A percentile compares a stretch with the other conserved stretches of the same genome.
Evolutionary conservation across 2,888 invertebrate species (phyloP).

Genomic region (Drosophila maculinotata): DNA sequence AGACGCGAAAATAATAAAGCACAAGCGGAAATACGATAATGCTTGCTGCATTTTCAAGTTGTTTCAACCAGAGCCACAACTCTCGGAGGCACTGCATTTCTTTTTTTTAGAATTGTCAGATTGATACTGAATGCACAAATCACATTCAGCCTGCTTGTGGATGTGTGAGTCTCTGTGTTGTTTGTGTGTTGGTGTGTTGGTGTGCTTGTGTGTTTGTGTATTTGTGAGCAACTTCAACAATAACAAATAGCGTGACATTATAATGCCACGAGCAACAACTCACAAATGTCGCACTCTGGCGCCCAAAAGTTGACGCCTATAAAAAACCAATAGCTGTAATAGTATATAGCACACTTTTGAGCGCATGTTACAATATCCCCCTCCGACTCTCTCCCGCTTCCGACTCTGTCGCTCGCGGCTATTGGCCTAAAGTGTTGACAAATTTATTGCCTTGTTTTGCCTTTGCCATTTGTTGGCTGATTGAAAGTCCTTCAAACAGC

Average conservation of each 20-base stretch:
- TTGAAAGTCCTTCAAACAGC: slow-evolving; percentile 60
- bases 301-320: slow-evolving; percentile 67
- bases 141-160: slow-evolving; percentile 21
- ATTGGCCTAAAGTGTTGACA: slow-evolving; percentile 71
- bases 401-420: slow-evolving; percentile 17
- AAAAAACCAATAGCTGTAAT: slow-evolving; percentile 36
- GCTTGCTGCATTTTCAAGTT: slow-evolving; percentile 43
- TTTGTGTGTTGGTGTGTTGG: too few species aligned
- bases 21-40: slow-evolving; percentile 64
- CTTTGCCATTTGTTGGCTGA: slow-evolving; percentile 61
- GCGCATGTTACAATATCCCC: slow-evolving; percentile 9
- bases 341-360: slow-evolving; percentile 30
- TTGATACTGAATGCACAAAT: slow-evolving; percentile 50
- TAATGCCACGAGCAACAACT: slow-evolving; percentile 64
- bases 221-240: slow-evolving; percentile 14
- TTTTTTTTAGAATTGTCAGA: slow-evolving; percentile 23
- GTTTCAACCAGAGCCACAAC: slow-evolving; percentile 8
- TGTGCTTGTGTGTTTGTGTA: too few species aligned
- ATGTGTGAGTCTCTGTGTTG: neutral
- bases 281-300: slow-evolving; percentile 63
- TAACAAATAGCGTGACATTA: slow-evolving; percentile 55
- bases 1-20: slow-evolving; percentile 50
- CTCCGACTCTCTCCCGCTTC: neutral
- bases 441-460: slow-evolving; percentile 77
- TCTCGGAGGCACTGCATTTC: neutral